Percentiles rank a stretch among this genome's conserved stretches.
These are phyloP conservation scores for Azemiops feae DNA, from an alignment of 2,113 vertebrate genomes.

Conservation along the genomic window DNA sequence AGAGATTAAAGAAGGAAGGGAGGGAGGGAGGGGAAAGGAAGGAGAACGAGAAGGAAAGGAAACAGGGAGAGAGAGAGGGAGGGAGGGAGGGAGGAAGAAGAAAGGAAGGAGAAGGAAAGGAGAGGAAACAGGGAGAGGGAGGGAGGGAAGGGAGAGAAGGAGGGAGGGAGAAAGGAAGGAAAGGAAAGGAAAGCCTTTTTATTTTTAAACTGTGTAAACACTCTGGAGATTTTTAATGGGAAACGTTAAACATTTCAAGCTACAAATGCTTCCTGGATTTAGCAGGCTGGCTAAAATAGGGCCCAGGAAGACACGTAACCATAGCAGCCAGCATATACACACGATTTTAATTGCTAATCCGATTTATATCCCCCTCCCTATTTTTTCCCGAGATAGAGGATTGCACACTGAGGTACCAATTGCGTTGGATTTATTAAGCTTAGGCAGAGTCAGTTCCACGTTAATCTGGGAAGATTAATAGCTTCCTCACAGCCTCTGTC, in stretches of 20 bases:
- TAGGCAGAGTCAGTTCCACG: background rate
- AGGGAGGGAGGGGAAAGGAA: background rate
- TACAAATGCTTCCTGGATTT: background rate
- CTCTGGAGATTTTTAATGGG: background rate
- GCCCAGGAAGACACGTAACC: background rate
- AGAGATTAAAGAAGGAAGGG: too few relatives aligned
- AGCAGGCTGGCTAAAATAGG: background rate
- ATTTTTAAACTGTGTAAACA: background rate
- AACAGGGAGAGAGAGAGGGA: too few relatives aligned
- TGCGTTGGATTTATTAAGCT: background rate
- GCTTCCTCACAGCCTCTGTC: background rate
- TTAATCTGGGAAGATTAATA: background rate
- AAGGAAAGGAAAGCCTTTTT: background rate
- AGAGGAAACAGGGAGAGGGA: too few relatives aligned
- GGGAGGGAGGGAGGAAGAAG: too few relatives aligned
- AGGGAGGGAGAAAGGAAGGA: too few relatives aligned
- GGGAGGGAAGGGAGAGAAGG: too few relatives aligned
- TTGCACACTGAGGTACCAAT: background rate
- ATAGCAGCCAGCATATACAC: background rate
- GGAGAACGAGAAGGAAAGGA: too few relatives aligned
- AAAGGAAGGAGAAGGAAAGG: too few relatives aligned
- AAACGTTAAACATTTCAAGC: background rate
- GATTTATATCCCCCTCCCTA: background rate
- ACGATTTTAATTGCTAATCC: background rate
- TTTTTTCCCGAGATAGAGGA: background rate